A percentile compares a stretch with the other conserved stretches of the same genome.
Evolutionary conservation across 2,797 vertebrate species (phyloP).

Genomic region (Leptoclinus maculatus): DNA sequence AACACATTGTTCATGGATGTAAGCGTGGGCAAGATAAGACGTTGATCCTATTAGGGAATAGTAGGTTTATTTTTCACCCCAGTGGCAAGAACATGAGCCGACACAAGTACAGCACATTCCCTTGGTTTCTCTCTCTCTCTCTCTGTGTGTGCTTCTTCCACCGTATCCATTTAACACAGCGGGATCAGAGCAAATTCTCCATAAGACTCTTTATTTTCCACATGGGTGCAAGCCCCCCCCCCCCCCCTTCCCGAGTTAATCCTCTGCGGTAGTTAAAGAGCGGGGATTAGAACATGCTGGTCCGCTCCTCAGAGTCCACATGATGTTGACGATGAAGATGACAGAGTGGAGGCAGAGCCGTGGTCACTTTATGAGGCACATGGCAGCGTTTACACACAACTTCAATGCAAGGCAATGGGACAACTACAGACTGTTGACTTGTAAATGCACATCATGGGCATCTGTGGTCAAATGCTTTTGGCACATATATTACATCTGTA

Average conservation of each 20-base stretch:
- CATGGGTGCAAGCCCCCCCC: conserved; percentile 36
- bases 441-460: conserved; percentile 9
- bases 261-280: conserved; percentile 63
- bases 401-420: background rate
- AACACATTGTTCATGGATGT: conserved; percentile 23
- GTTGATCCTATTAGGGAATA: conserved; percentile 64
- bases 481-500: background rate
- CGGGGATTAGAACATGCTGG: conserved; percentile 62
- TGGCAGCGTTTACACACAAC: conserved; percentile 34
- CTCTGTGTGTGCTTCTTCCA: conserved; percentile 36
- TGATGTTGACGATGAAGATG: conserved; percentile 59
- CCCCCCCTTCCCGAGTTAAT: conserved; percentile 47
- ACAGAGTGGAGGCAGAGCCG: conserved; percentile 43
- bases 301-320: conserved; percentile 35
- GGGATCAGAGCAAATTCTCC: conserved; percentile 66
- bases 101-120: conserved; percentile 45
- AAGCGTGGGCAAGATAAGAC: conserved; percentile 41
- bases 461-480: background rate
- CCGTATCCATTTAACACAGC: conserved; percentile 63
- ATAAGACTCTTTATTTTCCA: conserved; percentile 68
- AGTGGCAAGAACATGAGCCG: conserved; percentile 40
- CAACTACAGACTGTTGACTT: conserved; percentile 25
- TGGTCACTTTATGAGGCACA: conserved; percentile 47
- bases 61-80: conserved; percentile 57
- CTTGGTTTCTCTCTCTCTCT: conserved; percentile 10